Percentiles rank a stretch among this genome's conserved stretches.
These are phyloP conservation scores for Drosophila littoralis DNA, from an alignment of 1,140 invertebrate species.

Conservation along the genomic window DNA sequence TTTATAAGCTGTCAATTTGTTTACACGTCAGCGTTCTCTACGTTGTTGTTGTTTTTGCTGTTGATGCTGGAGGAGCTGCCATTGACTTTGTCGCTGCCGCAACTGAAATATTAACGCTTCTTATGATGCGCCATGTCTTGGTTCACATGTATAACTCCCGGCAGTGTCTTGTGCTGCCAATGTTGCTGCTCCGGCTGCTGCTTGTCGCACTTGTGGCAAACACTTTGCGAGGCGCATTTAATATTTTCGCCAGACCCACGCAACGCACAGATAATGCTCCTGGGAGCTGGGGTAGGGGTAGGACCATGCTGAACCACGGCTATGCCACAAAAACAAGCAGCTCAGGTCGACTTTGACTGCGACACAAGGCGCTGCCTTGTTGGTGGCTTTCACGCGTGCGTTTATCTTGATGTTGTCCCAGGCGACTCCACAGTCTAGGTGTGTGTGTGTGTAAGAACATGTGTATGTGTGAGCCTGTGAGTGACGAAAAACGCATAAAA, in stretches of 20 bases:
- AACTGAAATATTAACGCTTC: conserved; percentile 74
- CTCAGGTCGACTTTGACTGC: conserved; percentile 40
- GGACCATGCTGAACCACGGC: conserved; percentile 4
- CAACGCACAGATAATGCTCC: conserved; percentile 68
- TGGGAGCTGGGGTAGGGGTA: conserved; percentile 44
- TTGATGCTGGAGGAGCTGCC: conserved; percentile 19
- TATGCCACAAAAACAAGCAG: conserved; percentile 68
- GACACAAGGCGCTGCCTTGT: conserved; percentile 35
- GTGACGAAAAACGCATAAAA: conserved; percentile 79
- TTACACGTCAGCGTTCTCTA: conserved; percentile 50
- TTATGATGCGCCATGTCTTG: conserved; percentile 54
- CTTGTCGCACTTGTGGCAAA: conserved; percentile 50
- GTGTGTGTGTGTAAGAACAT: conserved; percentile 2
- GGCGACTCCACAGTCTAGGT: neutral
- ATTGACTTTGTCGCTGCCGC: conserved; percentile 65
- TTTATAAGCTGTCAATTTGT: conserved; percentile 82
- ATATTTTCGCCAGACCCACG: conserved; percentile 59
- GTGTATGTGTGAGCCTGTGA: conserved; percentile 18
- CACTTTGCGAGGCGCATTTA: conserved; percentile 63
- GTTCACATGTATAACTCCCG: conserved; percentile 12
- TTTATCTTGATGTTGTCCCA: conserved; percentile 56
- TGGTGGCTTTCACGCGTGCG: conserved; percentile 62
- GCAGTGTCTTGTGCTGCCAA: neutral
- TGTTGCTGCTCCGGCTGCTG: conserved; percentile 4
- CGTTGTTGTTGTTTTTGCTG: conserved; percentile 2